These are phyloP conservation scores for Bucorvus abyssinicus DNA, from an alignment of 2,797 vertebrate genomes.

Conservation along the genomic window DNA sequence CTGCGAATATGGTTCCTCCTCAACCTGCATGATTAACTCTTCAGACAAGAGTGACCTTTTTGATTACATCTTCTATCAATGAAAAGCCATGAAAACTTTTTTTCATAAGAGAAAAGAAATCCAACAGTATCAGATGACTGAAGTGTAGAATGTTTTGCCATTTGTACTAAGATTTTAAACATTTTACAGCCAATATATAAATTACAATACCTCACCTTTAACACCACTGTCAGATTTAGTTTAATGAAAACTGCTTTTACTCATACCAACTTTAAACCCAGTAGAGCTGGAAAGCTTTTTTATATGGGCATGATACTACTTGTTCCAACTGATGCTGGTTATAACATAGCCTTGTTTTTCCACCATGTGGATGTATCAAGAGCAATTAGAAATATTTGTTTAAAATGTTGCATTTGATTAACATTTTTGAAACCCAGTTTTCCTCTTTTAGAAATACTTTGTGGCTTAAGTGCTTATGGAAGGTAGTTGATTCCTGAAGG, in stretches of 20 bases:
- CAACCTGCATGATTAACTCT: slow-evolving; percentile 1
- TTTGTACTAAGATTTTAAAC: not conserved
- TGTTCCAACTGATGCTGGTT: not conserved
- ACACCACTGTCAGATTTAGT: not conserved
- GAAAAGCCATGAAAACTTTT: not conserved
- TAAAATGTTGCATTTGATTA: slow-evolving; percentile 50
- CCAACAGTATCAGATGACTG: not conserved
- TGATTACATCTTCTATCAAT: slow-evolving; percentile 25
- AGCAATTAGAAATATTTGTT: not conserved
- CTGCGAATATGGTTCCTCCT: slow-evolving; percentile 24
- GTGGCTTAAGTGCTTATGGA: slow-evolving; percentile 6
- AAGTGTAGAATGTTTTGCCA: not conserved
- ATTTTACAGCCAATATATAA: not conserved
- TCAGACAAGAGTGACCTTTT: not conserved
- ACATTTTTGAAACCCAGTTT: slow-evolving; percentile 3
- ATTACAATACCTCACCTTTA: not conserved
- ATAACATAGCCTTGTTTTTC: not conserved
- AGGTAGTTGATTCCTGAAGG: slow-evolving; percentile 36
- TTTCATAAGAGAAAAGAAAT: not conserved
- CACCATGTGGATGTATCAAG: not conserved
- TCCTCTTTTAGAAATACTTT: slow-evolving; percentile 33
- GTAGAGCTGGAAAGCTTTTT: not conserved
- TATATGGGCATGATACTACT: not conserved
- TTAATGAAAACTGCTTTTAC: not conserved
- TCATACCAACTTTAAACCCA: not conserved